phyloP scores from a whole-genome alignment of 2,113 vertebrate genomes.

The Ceratotherium simum region DNA sequence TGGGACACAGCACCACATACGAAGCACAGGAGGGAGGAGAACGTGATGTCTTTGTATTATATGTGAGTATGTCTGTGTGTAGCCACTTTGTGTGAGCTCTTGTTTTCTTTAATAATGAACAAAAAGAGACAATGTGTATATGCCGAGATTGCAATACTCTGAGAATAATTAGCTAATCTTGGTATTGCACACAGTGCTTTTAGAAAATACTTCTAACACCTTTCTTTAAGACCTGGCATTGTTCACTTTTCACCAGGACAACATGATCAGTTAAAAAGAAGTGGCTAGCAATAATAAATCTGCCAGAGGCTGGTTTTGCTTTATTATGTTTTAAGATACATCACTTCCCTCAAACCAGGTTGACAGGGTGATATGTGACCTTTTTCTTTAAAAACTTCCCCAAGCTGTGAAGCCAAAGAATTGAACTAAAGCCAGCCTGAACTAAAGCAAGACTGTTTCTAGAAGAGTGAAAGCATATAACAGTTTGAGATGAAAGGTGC shows the following conservation, averaged over 20 bases:
- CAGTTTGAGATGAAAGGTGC: neutral
- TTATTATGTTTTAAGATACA: neutral
- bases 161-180: neutral
- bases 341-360: neutral
- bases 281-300: neutral
- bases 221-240: neutral
- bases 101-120: neutral
- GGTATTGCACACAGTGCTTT: neutral
- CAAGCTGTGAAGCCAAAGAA: neutral
- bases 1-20: neutral
- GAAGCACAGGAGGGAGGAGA: neutral
- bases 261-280: neutral
- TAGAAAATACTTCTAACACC: neutral
- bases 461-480: neutral
- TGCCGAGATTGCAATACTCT: neutral
- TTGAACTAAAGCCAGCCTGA: neutral
- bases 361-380: conserved; percentile 52
- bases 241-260: neutral
- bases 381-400: conserved; percentile 51
- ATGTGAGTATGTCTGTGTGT: neutral
- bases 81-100: fast-evolving
- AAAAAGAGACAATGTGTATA: neutral
- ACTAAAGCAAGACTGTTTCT: neutral
- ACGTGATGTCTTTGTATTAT: neutral
- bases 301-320: neutral